Base-by-base conservation (phyloP, 2,113 vertebrate genomes). In the Forbesichthys agassizii region DNA sequence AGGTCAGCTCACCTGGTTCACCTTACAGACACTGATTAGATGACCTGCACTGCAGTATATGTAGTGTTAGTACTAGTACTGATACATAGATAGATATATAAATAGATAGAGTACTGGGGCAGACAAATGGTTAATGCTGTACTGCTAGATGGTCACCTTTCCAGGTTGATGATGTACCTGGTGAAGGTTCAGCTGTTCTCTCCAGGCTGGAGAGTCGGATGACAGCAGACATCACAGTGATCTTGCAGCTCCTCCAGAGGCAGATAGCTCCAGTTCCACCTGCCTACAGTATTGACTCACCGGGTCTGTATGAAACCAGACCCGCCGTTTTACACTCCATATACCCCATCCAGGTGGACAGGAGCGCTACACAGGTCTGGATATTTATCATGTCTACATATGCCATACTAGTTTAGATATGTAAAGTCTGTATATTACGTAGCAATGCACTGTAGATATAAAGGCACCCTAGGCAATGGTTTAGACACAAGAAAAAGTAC, bases 201-300 rank as follows among this genome's bases (percentile, higher is more conserved):
- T 75, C 42, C 83, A 99, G 98, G 88, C 77, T 99, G 84, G 98
- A 99, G 87, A 95, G 95, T 64, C 94, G 95, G 48, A 92, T 98
- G 95, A 94, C 94, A 33, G 93, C 96, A 33, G 96, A 99, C 72
- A 95, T 99, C 81, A 94, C 80, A 8, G 88, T 93, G 70, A 96
- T 99, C 84, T 94, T 98, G 7, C 95, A 98, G 91, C 94, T 99
- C 42, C 94, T 99, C 54, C 96, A 96, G 83, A 90, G 94, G 70
- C 95, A 98, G 83, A 89, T 93, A 9, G 88, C 94, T 64, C 94
- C 94, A 57, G 94, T 95, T 61, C 94, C 93, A 1, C 92, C 95
- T 0, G 93, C 94, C 0, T 98, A 94, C 79, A 93, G 94, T 80
- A 90, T 92, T 51, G 85, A 90, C 51, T 84, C 88, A 11, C 59